Evolutionary conservation across 2,113 vertebrate genomes (phyloP).

Genomic region (Scartelaos histophorus): DNA sequence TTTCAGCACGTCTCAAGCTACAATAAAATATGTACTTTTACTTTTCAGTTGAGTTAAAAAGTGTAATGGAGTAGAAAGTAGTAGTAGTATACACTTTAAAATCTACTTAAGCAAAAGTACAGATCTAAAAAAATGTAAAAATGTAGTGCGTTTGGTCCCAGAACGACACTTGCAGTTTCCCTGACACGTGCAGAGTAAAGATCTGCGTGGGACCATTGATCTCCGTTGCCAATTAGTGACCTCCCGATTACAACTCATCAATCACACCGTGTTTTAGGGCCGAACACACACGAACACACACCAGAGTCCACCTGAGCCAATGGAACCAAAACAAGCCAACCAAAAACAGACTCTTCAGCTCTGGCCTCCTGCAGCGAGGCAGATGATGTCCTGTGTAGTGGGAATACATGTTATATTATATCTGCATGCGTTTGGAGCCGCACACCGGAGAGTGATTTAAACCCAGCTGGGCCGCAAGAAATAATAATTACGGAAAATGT

Average conservation of each 20-base stretch:
- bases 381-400: slow-evolving; percentile 44
- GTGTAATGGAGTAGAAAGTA: too few species aligned
- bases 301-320: slow-evolving; percentile 2
- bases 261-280: neutral
- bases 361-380: slow-evolving; percentile 37
- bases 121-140: too few species aligned
- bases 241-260: slow-evolving; percentile 5
- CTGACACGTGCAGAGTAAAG: neutral
- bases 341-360: slow-evolving; percentile 1
- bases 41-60: too few species aligned
- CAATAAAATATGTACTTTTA: too few species aligned
- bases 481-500: neutral
- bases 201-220: slow-evolving; percentile 26
- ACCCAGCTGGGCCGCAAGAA: neutral
- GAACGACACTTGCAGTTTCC: neutral
- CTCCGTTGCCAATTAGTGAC: slow-evolving; percentile 19
- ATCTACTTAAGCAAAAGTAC: too few species aligned
- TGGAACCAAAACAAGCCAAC: slow-evolving; percentile 1
- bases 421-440: slow-evolving; percentile 27
- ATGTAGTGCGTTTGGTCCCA: neutral
- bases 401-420: slow-evolving; percentile 47
- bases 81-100: too few species aligned
- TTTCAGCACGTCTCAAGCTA: too few species aligned
- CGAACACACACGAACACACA: neutral
- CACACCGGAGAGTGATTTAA: neutral